Evolutionary conservation across 1,140 invertebrate species (phyloP).

Genomic region (Stegodyphus dumicola): DNA sequence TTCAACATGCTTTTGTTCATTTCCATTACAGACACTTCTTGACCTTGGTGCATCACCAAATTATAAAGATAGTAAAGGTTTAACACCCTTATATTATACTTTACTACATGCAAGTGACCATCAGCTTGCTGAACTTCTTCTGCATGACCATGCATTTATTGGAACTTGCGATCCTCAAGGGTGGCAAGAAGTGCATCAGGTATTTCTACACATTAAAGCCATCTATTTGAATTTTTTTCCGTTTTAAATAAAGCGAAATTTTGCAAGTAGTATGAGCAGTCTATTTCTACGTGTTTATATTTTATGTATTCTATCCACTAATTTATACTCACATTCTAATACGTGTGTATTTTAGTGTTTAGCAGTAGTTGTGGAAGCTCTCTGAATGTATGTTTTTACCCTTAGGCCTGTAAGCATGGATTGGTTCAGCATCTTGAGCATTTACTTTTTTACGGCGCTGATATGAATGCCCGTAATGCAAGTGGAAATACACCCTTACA

Average conservation of each 20-base stretch:
- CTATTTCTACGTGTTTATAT: not conserved
- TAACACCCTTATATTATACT: constrained; percentile 94
- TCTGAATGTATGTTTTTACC: not conserved
- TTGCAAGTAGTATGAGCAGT: not conserved
- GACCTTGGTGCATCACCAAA: constrained; percentile 90
- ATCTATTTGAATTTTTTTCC: not conserved
- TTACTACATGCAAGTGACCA: constrained; percentile 89
- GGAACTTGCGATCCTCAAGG: constrained; percentile 95
- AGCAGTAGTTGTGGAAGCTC: too few species aligned
- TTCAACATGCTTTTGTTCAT: not conserved
- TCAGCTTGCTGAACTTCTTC: constrained; percentile 87
- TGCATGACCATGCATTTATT: constrained; percentile 94
- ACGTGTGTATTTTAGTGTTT: too few species aligned
- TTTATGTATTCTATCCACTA: not conserved
- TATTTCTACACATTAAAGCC: constrained; percentile 67
- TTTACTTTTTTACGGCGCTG: constrained; percentile 96
- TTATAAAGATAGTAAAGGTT: constrained; percentile 91
- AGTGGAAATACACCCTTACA: constrained; percentile 98
- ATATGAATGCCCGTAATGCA: constrained; percentile 94
- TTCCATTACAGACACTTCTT: constrained; percentile 50
- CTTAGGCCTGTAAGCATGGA: constrained; percentile 94
- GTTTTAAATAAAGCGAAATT: not conserved
- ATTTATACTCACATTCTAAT: too few species aligned
- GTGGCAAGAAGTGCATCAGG: constrained; percentile 99
- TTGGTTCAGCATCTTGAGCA: constrained; percentile 97